Base-by-base conservation (phyloP, 2,888 invertebrate species). In the Entomobrya multifasciata region DNA sequence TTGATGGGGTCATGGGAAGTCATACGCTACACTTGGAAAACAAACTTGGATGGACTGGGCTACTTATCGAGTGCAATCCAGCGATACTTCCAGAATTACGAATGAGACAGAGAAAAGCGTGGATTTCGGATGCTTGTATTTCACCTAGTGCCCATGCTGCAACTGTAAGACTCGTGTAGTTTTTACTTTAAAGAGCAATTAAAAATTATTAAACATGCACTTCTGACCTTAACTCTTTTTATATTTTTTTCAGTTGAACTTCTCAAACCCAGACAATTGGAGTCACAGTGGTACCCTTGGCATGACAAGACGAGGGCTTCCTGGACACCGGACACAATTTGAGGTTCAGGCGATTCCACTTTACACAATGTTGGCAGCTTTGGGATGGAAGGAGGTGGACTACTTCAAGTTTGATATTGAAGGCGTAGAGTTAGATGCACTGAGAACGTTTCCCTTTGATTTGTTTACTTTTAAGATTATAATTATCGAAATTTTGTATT, bases 31-130 rank as follows among this genome's bases (percentile, higher is more conserved):
- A 83, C 30, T 60, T 87, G 5, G 87, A 87, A 30, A 67, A 77
- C 44, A 77, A 82, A n/a, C 27, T 82, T n/a, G 82, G 87, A 4
- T 87, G 87, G 87, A 82, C 25, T n/a, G 87, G 87, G 25, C 62
- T 87, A 0, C 74, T 87, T 13, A 36, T 82, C 4, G 87, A 87
- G 49, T 87, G 87, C 41, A 87, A 87, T 47, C 87, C 87, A 4
- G 67, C 77, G 1, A 82, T 87, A 5, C 22, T 74, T 27, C 87
- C 87, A 1, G 81, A 82, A 55, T 62, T 87, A 5, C 30, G 20
- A 22, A 30, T 47, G 0, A 25, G 36, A 22, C 76, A 87, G 22
- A 20, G 87, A 25, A 87, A 81, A 55, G 87, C 87, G 1, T 87
- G 87, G 87, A 44, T 82, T 27, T 81, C 87, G 15, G 55, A 52